Conservation (phyloP, 1,140 invertebrate genomes). For the Conopomorpha cramerella region DNA sequence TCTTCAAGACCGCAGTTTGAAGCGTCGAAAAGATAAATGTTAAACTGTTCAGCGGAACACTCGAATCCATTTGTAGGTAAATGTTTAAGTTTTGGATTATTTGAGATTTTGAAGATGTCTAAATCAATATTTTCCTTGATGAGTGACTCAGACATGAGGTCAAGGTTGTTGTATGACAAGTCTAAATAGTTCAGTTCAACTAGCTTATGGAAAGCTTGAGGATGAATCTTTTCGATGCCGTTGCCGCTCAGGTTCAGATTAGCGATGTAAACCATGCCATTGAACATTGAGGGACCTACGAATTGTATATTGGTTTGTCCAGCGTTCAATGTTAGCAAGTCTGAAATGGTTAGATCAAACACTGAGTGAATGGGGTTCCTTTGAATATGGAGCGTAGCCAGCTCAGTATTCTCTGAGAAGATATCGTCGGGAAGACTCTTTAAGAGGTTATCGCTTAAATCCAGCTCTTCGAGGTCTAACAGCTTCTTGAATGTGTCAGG, state of each 20-base stretch:
- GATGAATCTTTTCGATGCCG: constrained; percentile 67
- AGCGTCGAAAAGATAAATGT: constrained; percentile 69
- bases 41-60: constrained; percentile 62
- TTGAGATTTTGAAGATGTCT: constrained; percentile 68
- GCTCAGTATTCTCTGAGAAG: constrained; percentile 62
- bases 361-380: constrained; percentile 61
- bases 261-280: constrained; percentile 64
- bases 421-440: constrained; percentile 61
- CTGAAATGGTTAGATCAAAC: constrained; percentile 55
- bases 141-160: constrained; percentile 65
- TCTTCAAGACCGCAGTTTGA: constrained; percentile 69
- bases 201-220: constrained; percentile 67
- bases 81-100: constrained; percentile 66
- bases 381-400: constrained; percentile 66
- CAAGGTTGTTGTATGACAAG: constrained; percentile 69
- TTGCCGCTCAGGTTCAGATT: constrained; percentile 68
- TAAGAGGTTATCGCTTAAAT: constrained; percentile 68
- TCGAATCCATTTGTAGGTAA: constrained; percentile 64
- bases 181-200: constrained; percentile 68
- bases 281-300: constrained; percentile 67
- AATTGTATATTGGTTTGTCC: constrained; percentile 67
- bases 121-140: constrained; percentile 69
- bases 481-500: constrained; percentile 63
- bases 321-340: constrained; percentile 65
- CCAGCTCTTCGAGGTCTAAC: constrained; percentile 66